Percentiles rank a stretch among this genome's conserved stretches.
Evolutionary conservation across 2,888 invertebrate genomes (phyloP).

Genomic region (Lasius fuliginosus): DNA sequence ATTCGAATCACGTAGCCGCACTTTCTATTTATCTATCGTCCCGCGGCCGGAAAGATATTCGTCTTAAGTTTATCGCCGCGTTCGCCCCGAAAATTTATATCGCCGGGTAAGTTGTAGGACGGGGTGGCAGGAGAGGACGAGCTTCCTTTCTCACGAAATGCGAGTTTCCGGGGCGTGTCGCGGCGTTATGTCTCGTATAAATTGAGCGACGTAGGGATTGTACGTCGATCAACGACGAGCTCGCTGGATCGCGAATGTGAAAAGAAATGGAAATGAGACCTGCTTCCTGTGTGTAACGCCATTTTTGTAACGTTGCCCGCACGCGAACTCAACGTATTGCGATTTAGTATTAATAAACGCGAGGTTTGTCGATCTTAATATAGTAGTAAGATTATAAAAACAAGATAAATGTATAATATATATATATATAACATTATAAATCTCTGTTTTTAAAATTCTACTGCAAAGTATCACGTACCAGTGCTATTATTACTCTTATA

Average conservation of each 20-base stretch:
- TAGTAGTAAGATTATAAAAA: neutral
- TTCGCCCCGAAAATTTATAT: slow-evolving; percentile 65
- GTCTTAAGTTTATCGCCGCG: slow-evolving; percentile 64
- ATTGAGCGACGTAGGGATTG: slow-evolving; percentile 37
- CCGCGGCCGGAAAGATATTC: slow-evolving; percentile 57
- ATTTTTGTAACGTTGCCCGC: slow-evolving; percentile 3
- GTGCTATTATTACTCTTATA: neutral
- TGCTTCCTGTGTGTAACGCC: neutral
- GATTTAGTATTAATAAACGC: neutral
- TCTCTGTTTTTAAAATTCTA: neutral
- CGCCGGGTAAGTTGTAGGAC: neutral
- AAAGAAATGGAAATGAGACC: slow-evolving; percentile 50
- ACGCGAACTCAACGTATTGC: neutral
- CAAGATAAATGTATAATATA: neutral
- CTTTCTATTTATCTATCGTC: slow-evolving; percentile 72
- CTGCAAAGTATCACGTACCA: neutral
- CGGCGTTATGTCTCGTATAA: slow-evolving; percentile 43
- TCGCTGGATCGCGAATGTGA: slow-evolving; percentile 21
- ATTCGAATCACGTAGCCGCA: slow-evolving; percentile 69
- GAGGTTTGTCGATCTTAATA: neutral
- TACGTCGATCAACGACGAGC: slow-evolving; percentile 28
- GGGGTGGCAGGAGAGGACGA: slow-evolving; percentile 15
- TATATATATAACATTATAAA: neutral
- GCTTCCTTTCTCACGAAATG: slow-evolving; percentile 62
- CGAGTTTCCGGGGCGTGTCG: slow-evolving; percentile 61